Percentiles rank a stretch among this genome's conserved stretches.
phyloP scores from a whole-genome alignment of 2,113 vertebrate species.

The Perccottus glenii region DNA sequence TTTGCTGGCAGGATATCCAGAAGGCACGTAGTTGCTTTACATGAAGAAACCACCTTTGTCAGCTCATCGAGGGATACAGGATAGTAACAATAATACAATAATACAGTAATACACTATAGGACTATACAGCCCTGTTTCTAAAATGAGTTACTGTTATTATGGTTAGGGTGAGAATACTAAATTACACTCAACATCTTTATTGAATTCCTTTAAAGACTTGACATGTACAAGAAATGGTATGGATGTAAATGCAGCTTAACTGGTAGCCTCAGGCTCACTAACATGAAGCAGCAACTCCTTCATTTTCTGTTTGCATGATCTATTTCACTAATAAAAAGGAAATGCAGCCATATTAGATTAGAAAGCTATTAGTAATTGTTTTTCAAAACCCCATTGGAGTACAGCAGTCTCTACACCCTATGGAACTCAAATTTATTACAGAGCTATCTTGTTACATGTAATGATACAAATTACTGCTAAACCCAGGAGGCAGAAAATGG shows the following conservation, averaged over 20 bases:
- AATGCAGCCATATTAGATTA: constrained; percentile 10
- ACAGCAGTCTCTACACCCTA: not conserved
- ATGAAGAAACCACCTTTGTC: too few relatives aligned
- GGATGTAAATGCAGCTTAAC: not conserved
- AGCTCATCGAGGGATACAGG: too few relatives aligned
- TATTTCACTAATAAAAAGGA: not conserved
- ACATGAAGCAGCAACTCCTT: not conserved
- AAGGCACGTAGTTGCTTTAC: too few relatives aligned
- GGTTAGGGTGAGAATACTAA: not conserved
- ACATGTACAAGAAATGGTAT: not conserved
- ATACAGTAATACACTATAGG: too few relatives aligned
- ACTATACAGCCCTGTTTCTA: too few relatives aligned
- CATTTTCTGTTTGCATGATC: constrained; percentile 2
- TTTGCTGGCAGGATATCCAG: too few relatives aligned
- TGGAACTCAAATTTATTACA: constrained; percentile 16
- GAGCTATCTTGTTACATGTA: constrained; percentile 13
- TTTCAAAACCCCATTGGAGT: not conserved
- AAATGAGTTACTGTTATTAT: not conserved
- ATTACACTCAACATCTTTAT: not conserved
- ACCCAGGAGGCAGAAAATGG: constrained; percentile 22
- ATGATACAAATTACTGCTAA: constrained; percentile 37
- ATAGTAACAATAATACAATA: too few relatives aligned
- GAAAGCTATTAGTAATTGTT: constrained; percentile 15
- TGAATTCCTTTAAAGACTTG: not conserved
- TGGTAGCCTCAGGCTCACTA: not conserved